Percentiles rank a stretch among this genome's conserved stretches.
These are phyloP conservation scores for Ormyrus pomaceus DNA, from an alignment of 2,888 invertebrate genomes.

Conservation along the genomic window DNA sequence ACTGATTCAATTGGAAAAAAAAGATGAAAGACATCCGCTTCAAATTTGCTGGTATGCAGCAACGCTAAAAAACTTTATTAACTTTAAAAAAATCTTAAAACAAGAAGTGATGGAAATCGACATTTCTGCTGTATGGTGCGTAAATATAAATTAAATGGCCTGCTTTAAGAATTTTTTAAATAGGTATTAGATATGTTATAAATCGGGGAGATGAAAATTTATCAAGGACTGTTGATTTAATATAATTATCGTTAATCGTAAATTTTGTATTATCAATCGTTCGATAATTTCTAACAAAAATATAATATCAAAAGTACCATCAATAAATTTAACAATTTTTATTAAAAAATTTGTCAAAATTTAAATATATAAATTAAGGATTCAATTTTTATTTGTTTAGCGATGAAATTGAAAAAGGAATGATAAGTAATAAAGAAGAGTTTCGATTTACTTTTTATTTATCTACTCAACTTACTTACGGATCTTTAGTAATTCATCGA, in stretches of 20 bases:
- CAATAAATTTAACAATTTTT: too few relatives aligned
- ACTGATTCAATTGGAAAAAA: not conserved
- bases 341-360: too few relatives aligned
- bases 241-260: too few relatives aligned
- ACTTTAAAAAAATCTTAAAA: not conserved
- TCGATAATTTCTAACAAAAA: too few relatives aligned
- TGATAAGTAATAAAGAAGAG: not conserved
- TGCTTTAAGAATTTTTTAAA: too few relatives aligned
- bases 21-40: not conserved
- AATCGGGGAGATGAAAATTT: too few relatives aligned
- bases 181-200: too few relatives aligned
- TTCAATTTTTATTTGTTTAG: constrained; percentile 21
- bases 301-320: too few relatives aligned
- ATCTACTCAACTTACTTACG: constrained; percentile 31
- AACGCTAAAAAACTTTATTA: constrained; percentile 20
- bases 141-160: too few relatives aligned
- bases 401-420: constrained; percentile 10
- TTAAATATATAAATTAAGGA: too few relatives aligned
- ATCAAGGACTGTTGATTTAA: too few relatives aligned
- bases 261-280: too few relatives aligned
- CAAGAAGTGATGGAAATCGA: constrained; percentile 19
- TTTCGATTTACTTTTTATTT: constrained; percentile 7
- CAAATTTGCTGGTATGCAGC: constrained; percentile 40
- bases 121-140: constrained; percentile 31
- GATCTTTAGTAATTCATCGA: constrained; percentile 8